Conservation (phyloP, 2,113 vertebrate genomes). For the Phrynosoma platyrhinos region DNA sequence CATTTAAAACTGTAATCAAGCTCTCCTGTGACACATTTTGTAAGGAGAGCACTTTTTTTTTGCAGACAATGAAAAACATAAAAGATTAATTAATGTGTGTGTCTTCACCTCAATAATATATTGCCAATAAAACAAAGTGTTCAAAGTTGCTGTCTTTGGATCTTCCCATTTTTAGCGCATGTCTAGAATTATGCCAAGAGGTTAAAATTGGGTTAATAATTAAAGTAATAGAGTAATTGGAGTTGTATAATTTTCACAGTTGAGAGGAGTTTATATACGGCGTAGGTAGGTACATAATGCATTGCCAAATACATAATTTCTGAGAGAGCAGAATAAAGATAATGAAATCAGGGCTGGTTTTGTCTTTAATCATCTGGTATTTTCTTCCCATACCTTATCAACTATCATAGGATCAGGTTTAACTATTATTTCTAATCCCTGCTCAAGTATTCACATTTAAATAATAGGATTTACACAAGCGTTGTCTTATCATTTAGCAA, state of each 20-base stretch:
- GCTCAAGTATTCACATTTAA: too few relatives aligned
- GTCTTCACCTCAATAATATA: slow-evolving; percentile 5
- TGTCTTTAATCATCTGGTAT: background rate
- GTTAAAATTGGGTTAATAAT: slow-evolving; percentile 63
- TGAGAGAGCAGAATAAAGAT: background rate
- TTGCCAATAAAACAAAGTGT: slow-evolving; percentile 49
- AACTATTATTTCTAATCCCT: too few relatives aligned
- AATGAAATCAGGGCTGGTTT: background rate
- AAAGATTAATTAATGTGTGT: slow-evolving; percentile 18
- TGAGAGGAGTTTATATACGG: background rate
- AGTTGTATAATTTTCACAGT: slow-evolving; percentile 46
- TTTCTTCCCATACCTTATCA: background rate
- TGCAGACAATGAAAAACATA: slow-evolving; percentile 19
- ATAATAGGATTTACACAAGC: too few relatives aligned
- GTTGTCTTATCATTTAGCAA: too few relatives aligned
- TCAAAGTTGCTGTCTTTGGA: slow-evolving; percentile 44
- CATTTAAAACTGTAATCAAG: slow-evolving; percentile 38
- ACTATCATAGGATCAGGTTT: background rate
- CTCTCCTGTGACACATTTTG: slow-evolving; percentile 4
- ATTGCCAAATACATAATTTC: background rate
- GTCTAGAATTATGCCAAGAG: slow-evolving; percentile 45
- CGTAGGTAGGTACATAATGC: background rate
- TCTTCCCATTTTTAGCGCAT: slow-evolving; percentile 44
- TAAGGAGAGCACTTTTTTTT: background rate
- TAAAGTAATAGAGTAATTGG: slow-evolving; percentile 56